Conservation (phyloP, 2,113 vertebrate species). For the Eupsittula cactorum region DNA sequence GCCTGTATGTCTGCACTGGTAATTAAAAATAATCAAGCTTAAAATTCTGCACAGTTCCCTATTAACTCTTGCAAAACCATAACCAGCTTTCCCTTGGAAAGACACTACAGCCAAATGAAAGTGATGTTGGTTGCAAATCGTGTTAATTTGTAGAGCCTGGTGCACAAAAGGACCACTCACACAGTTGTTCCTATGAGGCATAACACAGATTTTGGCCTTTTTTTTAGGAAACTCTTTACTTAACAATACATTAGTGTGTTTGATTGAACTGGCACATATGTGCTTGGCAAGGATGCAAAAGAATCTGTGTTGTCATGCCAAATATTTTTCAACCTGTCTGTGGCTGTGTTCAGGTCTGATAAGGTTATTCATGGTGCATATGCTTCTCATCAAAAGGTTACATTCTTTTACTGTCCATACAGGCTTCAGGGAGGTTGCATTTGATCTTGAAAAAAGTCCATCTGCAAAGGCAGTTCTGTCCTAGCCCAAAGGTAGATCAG, state of each 20-base stretch:
- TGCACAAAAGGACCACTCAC: conserved; percentile 26
- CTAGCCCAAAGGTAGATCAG: neutral
- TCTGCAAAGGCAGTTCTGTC: neutral
- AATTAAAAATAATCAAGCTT: conserved; percentile 5
- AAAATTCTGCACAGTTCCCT: neutral
- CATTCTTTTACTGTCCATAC: neutral
- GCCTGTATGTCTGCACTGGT: neutral
- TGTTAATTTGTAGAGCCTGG: conserved; percentile 27
- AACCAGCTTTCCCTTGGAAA: neutral
- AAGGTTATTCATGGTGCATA: neutral
- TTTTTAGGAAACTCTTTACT: conserved; percentile 49
- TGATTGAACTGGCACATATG: conserved; percentile 13
- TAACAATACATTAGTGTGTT: conserved; percentile 34
- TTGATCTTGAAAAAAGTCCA: neutral
- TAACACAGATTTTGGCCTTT: conserved; percentile 21
- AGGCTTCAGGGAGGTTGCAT: neutral
- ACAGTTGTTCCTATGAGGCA: conserved; percentile 12
- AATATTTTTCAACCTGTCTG: conserved; percentile 32
- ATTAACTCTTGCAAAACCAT: neutral
- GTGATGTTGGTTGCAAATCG: neutral
- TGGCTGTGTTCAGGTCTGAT: conserved; percentile 19
- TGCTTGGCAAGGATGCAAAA: neutral
- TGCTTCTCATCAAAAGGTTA: conserved; percentile 15
- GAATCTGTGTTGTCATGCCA: neutral
- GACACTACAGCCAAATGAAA: neutral